phyloP scores from a whole-genome alignment of 2,113 vertebrate genomes.

The Galbula dea region DNA sequence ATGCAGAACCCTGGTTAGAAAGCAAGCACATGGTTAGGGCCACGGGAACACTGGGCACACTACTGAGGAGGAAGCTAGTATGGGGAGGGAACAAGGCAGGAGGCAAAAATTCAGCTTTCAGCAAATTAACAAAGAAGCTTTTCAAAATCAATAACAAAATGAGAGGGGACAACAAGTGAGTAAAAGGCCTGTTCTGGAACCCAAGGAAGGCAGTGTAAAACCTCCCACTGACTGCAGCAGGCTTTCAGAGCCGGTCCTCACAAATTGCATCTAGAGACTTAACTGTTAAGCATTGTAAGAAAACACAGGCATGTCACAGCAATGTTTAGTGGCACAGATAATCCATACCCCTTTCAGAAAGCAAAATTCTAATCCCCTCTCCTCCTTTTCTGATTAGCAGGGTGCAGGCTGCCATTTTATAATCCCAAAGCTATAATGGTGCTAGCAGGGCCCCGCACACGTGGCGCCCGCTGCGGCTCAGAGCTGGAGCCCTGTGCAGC shows the following conservation, averaged over 20 bases:
- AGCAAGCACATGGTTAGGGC: fast-evolving
- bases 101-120: background rate
- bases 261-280: background rate
- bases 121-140: background rate
- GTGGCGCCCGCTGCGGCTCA: fast-evolving
- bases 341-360: background rate
- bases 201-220: background rate
- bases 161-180: background rate
- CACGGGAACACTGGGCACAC: fast-evolving
- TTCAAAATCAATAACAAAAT: background rate
- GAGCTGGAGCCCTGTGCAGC: background rate
- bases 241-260: background rate
- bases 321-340: background rate
- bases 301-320: background rate
- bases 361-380: background rate
- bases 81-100: background rate
- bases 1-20: background rate
- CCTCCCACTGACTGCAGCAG: background rate
- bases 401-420: background rate
- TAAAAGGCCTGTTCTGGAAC: background rate
- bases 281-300: background rate
- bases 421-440: background rate
- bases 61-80: background rate
- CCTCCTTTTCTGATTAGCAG: background rate
- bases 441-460: background rate